Conservation (phyloP, 2,888 invertebrate genomes). For the Aethes cnicana region DNA sequence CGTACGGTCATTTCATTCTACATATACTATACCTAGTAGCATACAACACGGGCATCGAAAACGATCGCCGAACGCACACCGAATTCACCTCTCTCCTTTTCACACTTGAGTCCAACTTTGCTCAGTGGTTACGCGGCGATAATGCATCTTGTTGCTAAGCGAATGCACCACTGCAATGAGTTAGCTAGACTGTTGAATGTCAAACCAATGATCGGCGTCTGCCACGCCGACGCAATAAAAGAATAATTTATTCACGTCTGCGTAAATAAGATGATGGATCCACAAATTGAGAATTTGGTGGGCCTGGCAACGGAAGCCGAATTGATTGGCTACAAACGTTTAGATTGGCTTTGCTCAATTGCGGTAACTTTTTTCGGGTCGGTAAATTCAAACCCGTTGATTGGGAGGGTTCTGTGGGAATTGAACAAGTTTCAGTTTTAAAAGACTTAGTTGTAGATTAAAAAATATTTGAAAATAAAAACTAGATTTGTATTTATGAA, state of each 20-base stretch:
- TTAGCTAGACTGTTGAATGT: constrained; percentile 80
- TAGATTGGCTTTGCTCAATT: constrained; percentile 20
- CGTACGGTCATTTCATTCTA: constrained; percentile 62
- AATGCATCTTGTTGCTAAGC: constrained; percentile 42
- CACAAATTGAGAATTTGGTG: constrained; percentile 55
- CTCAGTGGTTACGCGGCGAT: constrained; percentile 30
- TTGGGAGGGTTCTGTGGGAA: too few species aligned
- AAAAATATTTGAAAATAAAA: too few species aligned
- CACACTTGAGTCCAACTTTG: constrained; percentile 43
- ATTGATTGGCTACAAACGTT: constrained; percentile 33
- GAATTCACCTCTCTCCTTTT: constrained; percentile 40
- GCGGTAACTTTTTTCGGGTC: background rate
- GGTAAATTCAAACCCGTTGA: background rate
- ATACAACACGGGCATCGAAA: constrained; percentile 58
- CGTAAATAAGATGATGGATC: constrained; percentile 70
- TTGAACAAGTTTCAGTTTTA: too few species aligned
- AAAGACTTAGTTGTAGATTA: too few species aligned
- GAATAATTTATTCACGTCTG: constrained; percentile 77
- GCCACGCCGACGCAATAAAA: constrained; percentile 75
- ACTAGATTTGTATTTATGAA: too few species aligned
- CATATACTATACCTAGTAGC: constrained; percentile 46
- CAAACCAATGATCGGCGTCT: constrained; percentile 80
- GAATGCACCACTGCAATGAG: constrained; percentile 64
- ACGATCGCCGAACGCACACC: constrained; percentile 47
- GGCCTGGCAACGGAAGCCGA: constrained; percentile 41